A percentile compares a stretch with the other conserved stretches of the same genome.
These are phyloP conservation scores for Eonycteris spelaea DNA, from an alignment of 2,113 vertebrate species.

Conservation along the genomic window DNA sequence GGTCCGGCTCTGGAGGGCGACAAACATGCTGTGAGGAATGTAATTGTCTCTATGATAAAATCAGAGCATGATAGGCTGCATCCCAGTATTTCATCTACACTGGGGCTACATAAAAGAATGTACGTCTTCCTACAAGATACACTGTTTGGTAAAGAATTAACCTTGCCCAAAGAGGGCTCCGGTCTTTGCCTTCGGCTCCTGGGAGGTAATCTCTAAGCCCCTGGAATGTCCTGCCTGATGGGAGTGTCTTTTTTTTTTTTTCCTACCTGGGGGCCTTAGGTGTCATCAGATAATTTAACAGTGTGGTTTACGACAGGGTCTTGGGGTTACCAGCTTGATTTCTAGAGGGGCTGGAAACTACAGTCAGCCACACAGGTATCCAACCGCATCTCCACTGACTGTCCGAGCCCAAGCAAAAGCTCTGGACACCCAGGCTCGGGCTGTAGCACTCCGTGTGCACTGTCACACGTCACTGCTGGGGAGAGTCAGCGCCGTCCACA, in stretches of 20 bases:
- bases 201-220: not conserved
- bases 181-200: not conserved
- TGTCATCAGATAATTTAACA: not conserved
- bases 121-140: not conserved
- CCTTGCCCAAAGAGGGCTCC: not conserved
- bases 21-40: not conserved
- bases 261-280: not conserved
- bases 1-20: not conserved
- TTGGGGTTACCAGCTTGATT: not conserved
- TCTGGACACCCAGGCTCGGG: not conserved
- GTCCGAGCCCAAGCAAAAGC: not conserved
- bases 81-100: not conserved
- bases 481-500: not conserved
- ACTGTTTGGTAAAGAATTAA: not conserved
- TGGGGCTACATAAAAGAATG: not conserved
- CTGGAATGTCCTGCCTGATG: not conserved
- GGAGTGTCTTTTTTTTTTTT: not conserved
- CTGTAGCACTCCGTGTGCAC: accelerated
- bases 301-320: not conserved
- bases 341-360: not conserved
- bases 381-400: not conserved
- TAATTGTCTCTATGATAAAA: not conserved
- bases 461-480: too few relatives aligned
- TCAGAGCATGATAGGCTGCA: not conserved
- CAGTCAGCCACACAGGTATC: not conserved